Base-by-base conservation (phyloP, 2,113 vertebrate species). In the Ammodytes dubius region DNA sequence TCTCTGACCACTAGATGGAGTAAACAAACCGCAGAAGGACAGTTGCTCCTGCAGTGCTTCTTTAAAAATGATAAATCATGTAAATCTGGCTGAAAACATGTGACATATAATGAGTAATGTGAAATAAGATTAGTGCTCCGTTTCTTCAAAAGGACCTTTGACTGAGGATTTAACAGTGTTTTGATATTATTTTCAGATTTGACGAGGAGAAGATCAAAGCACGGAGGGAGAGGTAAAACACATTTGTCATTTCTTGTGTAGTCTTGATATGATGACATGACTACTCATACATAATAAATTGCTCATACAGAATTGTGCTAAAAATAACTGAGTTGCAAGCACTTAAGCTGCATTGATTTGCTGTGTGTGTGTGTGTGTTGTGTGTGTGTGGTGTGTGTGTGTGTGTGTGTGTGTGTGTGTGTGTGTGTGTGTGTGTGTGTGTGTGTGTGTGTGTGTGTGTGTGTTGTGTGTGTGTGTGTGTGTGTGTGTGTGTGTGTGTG, bases 161-260 rank as follows among this genome's bases (percentile, higher is more conserved):
- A 67, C 19, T 19, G 12, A 72, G 37, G 27, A 61, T 57, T 7
- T 81, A 68, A 84, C 47, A 10, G 2, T 79, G 7, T 78, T 42
- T 40, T 27, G 27, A 27, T 27, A 13, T 74, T 61, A 10, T 11
- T 91, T 94, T 66, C 87, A 99, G 98, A 58, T 99, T 95, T 3
- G 98, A 99, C n/a, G 97, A 99, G 63, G 98, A 99, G 86, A 95
- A 97, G 83, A 96, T 97, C 81, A 96, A 96, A 93, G 97, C 96
- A 47, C 95, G 95, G 10, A 97, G 92, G 85, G 97, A 97, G 90
- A 97, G 97, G 98, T 98, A 86, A 83, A 83, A 39, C 49, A 19
- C 7, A 66, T 40, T 15, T 50, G n/a, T 37, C 2, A 11, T 17
- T 35, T 80, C 7, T 56, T 9, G 1, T 64, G 3, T 42, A 6